These are phyloP conservation scores for Gymnopithys bicolor DNA, from an alignment of 2,797 vertebrate genomes.

Conservation along the genomic window DNA sequence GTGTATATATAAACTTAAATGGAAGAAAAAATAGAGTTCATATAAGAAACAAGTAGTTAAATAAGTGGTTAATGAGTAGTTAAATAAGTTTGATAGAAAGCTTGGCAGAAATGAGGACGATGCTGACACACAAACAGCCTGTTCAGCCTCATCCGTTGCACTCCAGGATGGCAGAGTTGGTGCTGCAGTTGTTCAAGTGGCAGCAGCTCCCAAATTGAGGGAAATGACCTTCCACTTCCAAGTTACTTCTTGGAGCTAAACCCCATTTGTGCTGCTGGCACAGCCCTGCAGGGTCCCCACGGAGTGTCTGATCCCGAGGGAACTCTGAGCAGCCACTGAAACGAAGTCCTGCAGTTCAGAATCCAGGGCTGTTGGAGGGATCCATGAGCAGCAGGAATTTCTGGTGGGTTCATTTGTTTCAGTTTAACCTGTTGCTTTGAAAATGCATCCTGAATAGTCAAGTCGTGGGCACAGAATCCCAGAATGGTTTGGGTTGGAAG, in stretches of 20 bases:
- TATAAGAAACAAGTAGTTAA: not conserved
- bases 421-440: not conserved
- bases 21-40: not conserved
- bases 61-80: fast-evolving
- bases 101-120: not conserved
- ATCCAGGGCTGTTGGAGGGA: too few species aligned
- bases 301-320: fast-evolving
- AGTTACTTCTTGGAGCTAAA: not conserved
- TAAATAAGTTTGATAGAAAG: not conserved
- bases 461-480: not conserved
- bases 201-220: not conserved
- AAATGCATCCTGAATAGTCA: fast-evolving
- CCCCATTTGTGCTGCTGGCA: not conserved
- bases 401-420: not conserved
- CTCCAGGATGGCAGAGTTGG: not conserved
- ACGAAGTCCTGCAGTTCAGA: fast-evolving
- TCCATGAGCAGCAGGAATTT: not conserved
- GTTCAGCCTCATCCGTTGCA: not conserved
- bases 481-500: not conserved
- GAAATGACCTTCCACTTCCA: not conserved
- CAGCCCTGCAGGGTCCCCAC: not conserved
- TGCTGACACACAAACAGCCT: not conserved
- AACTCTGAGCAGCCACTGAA: not conserved
- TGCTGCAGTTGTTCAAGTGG: not conserved
- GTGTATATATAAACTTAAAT: not conserved